These are phyloP conservation scores for Acropora yongei DNA, from an alignment of 64 coral and sea anemone genomes.

Conservation along the genomic window DNA sequence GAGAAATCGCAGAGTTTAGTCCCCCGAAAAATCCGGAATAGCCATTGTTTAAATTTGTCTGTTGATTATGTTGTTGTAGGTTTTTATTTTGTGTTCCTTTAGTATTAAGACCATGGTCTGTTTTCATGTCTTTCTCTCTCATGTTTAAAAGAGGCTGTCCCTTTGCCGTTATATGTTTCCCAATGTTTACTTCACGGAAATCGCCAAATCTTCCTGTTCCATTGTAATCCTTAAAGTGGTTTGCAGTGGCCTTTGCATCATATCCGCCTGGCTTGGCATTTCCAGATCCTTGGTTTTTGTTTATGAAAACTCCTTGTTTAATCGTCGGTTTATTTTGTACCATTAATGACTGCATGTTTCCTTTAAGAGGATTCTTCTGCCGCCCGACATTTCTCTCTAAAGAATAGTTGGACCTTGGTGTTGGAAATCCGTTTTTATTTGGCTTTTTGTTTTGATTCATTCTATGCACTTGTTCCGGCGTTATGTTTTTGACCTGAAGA, in stretches of 20 bases:
- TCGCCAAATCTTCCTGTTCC: not conserved
- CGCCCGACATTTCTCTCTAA: not conserved
- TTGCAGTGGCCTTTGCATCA: not conserved
- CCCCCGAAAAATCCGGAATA: not conserved
- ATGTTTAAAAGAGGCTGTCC: not conserved
- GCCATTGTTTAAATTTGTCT: not conserved
- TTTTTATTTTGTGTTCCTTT: not conserved
- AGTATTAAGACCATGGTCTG: not conserved
- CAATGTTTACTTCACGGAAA: not conserved
- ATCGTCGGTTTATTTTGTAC: not conserved
- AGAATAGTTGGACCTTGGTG: not conserved
- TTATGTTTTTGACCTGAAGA: not conserved
- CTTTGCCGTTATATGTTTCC: not conserved
- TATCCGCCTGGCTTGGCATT: not conserved
- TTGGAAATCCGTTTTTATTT: not conserved
- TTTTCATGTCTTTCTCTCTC: not conserved
- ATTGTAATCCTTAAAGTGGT: not conserved
- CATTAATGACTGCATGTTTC: not conserved
- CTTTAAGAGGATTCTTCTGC: not conserved
- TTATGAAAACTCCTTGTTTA: not conserved
- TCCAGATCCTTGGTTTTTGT: not conserved
- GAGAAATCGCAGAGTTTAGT: not conserved
- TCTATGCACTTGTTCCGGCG: not conserved
- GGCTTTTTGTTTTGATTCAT: not conserved
- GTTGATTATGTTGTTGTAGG: not conserved